Base-by-base conservation (phyloP, 2,113 vertebrate genomes). In the Calidris pugnax region DNA sequence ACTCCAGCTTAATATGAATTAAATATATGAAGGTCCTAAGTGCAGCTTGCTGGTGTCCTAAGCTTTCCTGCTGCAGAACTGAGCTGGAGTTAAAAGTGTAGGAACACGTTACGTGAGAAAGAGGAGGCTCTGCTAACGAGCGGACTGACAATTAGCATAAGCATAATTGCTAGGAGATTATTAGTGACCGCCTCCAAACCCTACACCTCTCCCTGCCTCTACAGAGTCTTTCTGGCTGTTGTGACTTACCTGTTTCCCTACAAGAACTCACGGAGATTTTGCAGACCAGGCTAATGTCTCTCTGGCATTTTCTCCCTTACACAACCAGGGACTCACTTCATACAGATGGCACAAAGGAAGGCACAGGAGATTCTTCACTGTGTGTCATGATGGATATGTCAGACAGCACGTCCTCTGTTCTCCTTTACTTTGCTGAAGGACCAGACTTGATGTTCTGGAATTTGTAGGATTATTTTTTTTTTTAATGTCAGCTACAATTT, bases 101-200 rank as follows among this genome's bases (percentile, higher is more conserved):
- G 55, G 72, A 57, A 33, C 16, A 1, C 0, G 0, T 47, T n/a
- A 3, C 0, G 0, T 53, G 81, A 56, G 41, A 20, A 30, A 16
- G 80, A 59, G 64, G 41, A 51, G 53, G 18, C 16, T 30, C 20
- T 72, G 82, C 80, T 35, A 5, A 48, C 0, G 23, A 35, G 18
- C 27, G 27, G 41, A 4, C 67, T 51, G 37, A 7, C 28, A 14
- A 27, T 64, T 35, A 35, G 41, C 63, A 5, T 4, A 7, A 27
- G 13, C 50, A 6, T 18, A 62, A 69, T 45, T 68, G 37, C 76
- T 5, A 11, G 68, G 76, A 74, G 47, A 14, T 37, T 20, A 26
- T 15, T 4, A 15, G 26, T 9, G 45, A 7, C 67, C 20, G 10
- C 23, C 26, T 82, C n/a, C 4, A 30, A 63, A 4, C 7, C 23